Base-by-base conservation (phyloP, 2,888 invertebrate species). In the Nasonia oneida region DNA sequence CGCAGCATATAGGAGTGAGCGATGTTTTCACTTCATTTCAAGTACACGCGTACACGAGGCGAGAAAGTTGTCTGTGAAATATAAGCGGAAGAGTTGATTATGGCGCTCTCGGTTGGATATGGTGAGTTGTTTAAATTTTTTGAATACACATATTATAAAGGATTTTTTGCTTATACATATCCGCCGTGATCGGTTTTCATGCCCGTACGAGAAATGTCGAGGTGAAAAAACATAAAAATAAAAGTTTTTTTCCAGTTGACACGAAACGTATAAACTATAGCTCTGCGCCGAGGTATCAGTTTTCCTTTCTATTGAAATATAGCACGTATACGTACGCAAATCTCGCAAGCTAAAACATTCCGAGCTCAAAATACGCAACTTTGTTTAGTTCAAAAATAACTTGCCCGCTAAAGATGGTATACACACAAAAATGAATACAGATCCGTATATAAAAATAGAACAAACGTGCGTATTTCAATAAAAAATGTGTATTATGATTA, bases 1-100 rank as follows among this genome's bases (percentile, higher is more conserved):
- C 12, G 47, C 12, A 10, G 47, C 12, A 10, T 47, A 42, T 12
- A 47, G 8, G 10, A 1, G 47, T 47, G 47, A 47, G 47, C 47
- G 47, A 12, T 50, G 70, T 79, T 70, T 79, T 70, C 79, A 33
- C 67, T 79, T 70, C 37, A 79, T 79, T 47, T 29, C 42, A 14
- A 14, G 23, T 33, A 37, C 12, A 47, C 10, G 12, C 47, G 47
- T 47, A 47, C 1, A 33, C 12, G 67, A 33, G 14, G 15, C 37
- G 15, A 5, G 33, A n/a, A 57, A 70, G 70, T 23, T 64, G 64
- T 29, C 4, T 37, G 64, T 2, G 14, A 5, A 8, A 10, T 23
- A 57, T 15, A 57, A 57, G n/a, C 57, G 57, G 18, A 57, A 57
- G n/a, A n/a, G n/a, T 6, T 15, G 57, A 57, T 4, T 57, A n/a